Conservation (phyloP, 1,140 invertebrate species). For the Sesamia nonagrioides region DNA sequence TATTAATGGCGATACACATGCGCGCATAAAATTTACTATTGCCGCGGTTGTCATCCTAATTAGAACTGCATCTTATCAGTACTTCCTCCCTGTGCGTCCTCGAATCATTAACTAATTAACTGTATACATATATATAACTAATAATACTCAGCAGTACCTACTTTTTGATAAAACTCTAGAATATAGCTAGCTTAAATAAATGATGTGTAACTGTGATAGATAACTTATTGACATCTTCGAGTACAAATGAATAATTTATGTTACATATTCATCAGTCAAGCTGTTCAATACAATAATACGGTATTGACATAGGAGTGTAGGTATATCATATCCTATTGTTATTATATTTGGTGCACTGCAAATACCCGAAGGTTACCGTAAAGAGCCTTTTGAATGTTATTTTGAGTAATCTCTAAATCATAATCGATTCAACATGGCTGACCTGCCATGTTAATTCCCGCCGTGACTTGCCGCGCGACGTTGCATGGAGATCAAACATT, state of each 20-base stretch:
- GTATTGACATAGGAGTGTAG: no score
- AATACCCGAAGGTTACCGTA: neutral
- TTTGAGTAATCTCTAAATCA: neutral
- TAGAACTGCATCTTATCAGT: neutral
- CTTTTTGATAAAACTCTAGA: no score
- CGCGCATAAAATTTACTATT: neutral
- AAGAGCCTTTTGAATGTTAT: neutral
- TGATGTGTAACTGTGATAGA: no score
- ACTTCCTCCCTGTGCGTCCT: neutral
- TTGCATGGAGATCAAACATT: slow-evolving; percentile 3
- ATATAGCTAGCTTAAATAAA: no score
- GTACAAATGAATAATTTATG: no score
- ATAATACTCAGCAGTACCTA: no score
- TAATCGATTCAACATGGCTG: slow-evolving; percentile 24
- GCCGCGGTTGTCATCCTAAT: neutral
- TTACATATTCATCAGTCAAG: neutral
- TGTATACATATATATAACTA: no score
- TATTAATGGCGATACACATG: neutral
- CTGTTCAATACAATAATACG: neutral
- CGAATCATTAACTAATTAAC: neutral
- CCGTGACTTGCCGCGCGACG: neutral
- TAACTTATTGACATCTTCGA: no score
- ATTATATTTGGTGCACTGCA: neutral
- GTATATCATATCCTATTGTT: neutral
- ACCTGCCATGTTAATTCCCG: neutral